These are phyloP conservation scores for Brassicogethes aeneus DNA, from an alignment of 2,888 invertebrate genomes.

Conservation along the genomic window DNA sequence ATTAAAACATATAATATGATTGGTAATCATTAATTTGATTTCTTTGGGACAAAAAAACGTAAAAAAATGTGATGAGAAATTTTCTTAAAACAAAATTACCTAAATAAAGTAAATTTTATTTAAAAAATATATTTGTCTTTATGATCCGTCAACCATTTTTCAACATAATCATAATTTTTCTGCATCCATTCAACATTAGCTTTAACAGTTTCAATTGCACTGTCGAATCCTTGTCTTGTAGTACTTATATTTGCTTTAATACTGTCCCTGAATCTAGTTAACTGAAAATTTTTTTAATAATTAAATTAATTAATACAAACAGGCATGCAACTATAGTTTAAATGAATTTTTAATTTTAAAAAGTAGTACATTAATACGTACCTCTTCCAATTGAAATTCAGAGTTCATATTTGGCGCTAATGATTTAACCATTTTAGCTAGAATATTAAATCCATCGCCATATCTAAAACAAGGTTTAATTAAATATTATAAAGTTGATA, in stretches of 20 bases:
- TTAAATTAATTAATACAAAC: conserved; percentile 4
- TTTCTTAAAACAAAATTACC: too few relatives aligned
- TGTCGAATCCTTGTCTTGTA: conserved; percentile 43
- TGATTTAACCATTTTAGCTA: conserved; percentile 46
- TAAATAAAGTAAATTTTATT: too few relatives aligned
- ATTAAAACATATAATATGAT: too few relatives aligned
- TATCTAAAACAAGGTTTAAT: conserved; percentile 43
- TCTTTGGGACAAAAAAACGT: too few relatives aligned
- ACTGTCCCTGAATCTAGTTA: conserved; percentile 37
- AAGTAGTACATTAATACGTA: conserved; percentile 15
- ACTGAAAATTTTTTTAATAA: conserved; percentile 22
- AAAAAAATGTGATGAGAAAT: too few relatives aligned
- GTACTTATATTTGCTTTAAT: conserved; percentile 41
- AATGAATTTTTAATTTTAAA: neutral
- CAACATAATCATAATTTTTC: conserved; percentile 40
- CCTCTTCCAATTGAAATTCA: conserved; percentile 36
- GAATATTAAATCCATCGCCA: conserved; percentile 47
- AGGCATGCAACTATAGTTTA: conserved; percentile 1
- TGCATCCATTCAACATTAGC: conserved; percentile 51
- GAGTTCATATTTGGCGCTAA: conserved; percentile 48
- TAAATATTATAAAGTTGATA: neutral
- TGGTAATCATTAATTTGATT: too few relatives aligned
- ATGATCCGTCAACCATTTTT: conserved; percentile 32
- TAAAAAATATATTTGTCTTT: conserved; percentile 19
- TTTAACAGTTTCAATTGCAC: conserved; percentile 45